Percentiles rank a stretch among this genome's conserved stretches.
phyloP scores from a whole-genome alignment of 2,797 vertebrate species.

The Eidolon dupreanum region DNA sequence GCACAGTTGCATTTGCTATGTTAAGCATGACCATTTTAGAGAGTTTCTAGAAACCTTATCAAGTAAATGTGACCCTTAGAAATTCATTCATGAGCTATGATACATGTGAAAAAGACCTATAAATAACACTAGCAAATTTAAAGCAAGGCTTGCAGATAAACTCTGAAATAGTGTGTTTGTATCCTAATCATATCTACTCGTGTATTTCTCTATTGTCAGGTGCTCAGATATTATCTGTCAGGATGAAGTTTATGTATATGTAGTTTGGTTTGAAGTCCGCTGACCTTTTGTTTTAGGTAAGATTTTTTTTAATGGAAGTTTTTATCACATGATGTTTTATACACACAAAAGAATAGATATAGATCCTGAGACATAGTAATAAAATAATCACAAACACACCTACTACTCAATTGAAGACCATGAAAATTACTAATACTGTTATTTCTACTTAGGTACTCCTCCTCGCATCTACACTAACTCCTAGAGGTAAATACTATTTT shows the following conservation, averaged over 20 bases:
- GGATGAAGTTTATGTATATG: not conserved
- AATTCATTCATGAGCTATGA: not conserved
- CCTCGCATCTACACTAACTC: not conserved
- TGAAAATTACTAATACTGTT: not conserved
- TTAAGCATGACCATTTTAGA: conserved; percentile 12
- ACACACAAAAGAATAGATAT: not conserved
- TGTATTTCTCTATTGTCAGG: not conserved
- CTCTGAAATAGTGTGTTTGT: not conserved
- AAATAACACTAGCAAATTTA: not conserved
- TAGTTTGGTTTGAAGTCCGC: not conserved
- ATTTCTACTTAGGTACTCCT: not conserved
- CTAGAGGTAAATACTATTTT: not conserved
- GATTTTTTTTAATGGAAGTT: not conserved
- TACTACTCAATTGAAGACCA: not conserved
- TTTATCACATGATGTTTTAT: conserved; percentile 7
- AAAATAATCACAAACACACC: not conserved
- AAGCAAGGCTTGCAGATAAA: conserved; percentile 26
- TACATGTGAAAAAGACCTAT: not conserved
- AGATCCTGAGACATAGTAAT: not conserved
- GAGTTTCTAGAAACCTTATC: conserved; percentile 13
- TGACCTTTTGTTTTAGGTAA: not conserved
- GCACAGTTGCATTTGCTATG: not conserved
- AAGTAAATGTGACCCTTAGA: conserved; percentile 16
- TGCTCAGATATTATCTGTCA: not conserved
- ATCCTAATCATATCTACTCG: not conserved